A percentile compares a stretch with the other conserved stretches of the same genome.
Evolutionary conservation across 1,140 invertebrate genomes (phyloP).

Genomic region (Zaprionus lachaisei): DNA sequence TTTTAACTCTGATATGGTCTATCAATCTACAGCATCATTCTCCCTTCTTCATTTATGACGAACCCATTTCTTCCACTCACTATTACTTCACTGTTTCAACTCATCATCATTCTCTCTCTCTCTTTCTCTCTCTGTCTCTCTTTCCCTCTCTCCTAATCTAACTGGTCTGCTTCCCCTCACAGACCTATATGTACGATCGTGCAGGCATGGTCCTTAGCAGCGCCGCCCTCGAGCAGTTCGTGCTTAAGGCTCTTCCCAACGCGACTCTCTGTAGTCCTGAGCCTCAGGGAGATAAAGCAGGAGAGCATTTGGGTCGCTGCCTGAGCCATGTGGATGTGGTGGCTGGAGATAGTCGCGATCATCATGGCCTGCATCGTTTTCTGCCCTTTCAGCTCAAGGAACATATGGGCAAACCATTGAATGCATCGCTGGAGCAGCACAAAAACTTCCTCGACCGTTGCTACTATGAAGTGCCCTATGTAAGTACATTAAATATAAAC

Average conservation of each 20-base stretch:
- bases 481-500: constrained; percentile 4
- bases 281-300: constrained; percentile 1
- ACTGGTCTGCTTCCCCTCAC: background rate
- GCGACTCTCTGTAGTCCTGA: constrained; percentile 41
- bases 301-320: constrained; percentile 56
- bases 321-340: constrained; percentile 57
- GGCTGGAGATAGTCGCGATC: constrained; percentile 64
- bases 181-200: constrained; percentile 50
- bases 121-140: too few relatives aligned
- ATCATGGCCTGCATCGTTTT: constrained; percentile 50
- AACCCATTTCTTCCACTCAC: too few relatives aligned
- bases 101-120: too few relatives aligned
- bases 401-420: constrained; percentile 35
- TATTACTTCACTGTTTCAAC: background rate
- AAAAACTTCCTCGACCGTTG: constrained; percentile 44
- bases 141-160: background rate
- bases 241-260: constrained; percentile 47
- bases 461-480: constrained; percentile 55
- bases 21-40: too few relatives aligned
- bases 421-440: constrained; percentile 35
- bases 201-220: constrained; percentile 55
- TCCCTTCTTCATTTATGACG: too few relatives aligned
- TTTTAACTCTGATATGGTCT: too few relatives aligned
- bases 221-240: constrained; percentile 50
- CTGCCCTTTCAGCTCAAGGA: constrained; percentile 49